phyloP scores from a whole-genome alignment of 2,113 vertebrate species.

The Sorex araneus region DNA sequence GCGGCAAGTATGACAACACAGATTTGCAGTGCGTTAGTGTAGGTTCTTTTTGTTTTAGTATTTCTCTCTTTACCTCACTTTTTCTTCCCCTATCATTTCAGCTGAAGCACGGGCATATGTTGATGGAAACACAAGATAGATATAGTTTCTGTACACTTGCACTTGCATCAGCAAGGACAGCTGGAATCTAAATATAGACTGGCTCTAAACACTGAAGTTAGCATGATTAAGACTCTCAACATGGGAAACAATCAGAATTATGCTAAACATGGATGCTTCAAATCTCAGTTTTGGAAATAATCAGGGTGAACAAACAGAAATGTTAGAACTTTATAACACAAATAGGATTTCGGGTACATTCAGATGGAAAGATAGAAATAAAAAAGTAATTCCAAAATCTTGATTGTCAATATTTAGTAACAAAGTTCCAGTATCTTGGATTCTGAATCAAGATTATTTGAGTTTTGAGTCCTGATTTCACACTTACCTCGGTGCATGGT shows the following conservation, averaged over 20 bases:
- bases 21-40: not conserved
- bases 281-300: not conserved
- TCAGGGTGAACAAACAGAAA: not conserved
- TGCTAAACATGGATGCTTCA: not conserved
- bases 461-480: not conserved
- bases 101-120: not conserved
- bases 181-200: conserved; percentile 68
- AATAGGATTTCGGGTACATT: not conserved
- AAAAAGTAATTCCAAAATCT: not conserved
- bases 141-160: not conserved
- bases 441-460: not conserved
- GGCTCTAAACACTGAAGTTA: conserved; percentile 33
- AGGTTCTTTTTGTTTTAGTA: not conserved
- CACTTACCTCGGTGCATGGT: not conserved
- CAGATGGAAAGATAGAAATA: not conserved
- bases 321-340: not conserved
- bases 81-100: not conserved
- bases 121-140: not conserved
- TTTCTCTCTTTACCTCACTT: not conserved
- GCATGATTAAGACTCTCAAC: not conserved
- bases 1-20: not conserved
- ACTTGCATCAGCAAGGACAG: conserved; percentile 56
- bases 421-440: not conserved
- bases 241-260: not conserved
- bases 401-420: not conserved